Conservation (phyloP, 2,113 vertebrate genomes). For the Mesoclemmys tuberculata region DNA sequence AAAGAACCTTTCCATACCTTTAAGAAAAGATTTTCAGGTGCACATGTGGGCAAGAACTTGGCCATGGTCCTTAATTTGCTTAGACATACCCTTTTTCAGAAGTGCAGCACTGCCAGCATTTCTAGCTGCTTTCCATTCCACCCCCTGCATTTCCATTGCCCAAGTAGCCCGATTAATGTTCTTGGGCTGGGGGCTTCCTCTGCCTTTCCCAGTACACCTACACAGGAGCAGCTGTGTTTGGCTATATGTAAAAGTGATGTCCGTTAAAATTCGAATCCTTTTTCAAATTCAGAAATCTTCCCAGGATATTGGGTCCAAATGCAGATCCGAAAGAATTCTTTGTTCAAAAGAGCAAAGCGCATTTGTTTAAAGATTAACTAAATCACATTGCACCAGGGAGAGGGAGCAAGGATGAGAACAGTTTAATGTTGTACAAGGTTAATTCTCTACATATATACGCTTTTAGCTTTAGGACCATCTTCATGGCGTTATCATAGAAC, state of each 20-base stretch:
- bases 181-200: neutral
- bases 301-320: neutral
- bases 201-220: neutral
- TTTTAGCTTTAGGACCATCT: too few species aligned
- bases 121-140: neutral
- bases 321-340: neutral
- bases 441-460: neutral
- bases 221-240: neutral
- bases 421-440: neutral
- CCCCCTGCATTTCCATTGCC: neutral
- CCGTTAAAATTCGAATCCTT: neutral
- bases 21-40: too few species aligned
- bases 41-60: too few species aligned
- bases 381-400: neutral
- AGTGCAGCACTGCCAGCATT: too few species aligned
- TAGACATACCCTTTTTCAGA: too few species aligned
- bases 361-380: neutral
- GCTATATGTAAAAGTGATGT: neutral
- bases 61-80: too few species aligned
- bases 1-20: neutral
- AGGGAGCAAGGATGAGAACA: neutral
- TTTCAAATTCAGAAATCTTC: neutral
- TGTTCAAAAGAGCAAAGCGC: neutral
- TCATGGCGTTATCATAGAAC: neutral
- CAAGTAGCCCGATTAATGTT: neutral